These are phyloP conservation scores for Puntigrus tetrazona DNA, from an alignment of 2,113 vertebrate genomes.

Conservation along the genomic window DNA sequence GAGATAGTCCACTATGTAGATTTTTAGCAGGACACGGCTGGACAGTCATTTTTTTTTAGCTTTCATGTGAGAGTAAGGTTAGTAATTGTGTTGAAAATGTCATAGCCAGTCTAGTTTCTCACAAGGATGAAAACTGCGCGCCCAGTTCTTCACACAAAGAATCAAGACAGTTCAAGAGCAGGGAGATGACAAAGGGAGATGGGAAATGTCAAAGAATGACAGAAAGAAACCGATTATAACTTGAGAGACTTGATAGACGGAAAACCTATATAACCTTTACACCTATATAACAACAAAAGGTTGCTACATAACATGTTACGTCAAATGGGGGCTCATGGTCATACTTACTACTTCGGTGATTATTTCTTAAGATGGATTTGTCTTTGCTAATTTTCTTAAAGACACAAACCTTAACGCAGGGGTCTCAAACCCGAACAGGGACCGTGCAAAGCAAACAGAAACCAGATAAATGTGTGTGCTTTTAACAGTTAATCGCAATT, in stretches of 20 bases:
- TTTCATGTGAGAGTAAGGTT: neutral
- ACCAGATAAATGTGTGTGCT: neutral
- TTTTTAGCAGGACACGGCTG: neutral
- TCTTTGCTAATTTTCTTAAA: neutral
- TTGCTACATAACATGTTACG: neutral
- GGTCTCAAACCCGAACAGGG: neutral
- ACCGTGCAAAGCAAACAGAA: too few species aligned
- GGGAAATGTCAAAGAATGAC: neutral
- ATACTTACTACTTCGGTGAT: neutral
- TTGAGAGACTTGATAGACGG: neutral
- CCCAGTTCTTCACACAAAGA: neutral
- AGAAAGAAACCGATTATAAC: neutral
- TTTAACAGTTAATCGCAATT: too few species aligned
- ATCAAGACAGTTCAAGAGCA: neutral
- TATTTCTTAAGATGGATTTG: neutral
- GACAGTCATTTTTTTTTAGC: too few species aligned
- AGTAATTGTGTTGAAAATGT: slow-evolving; percentile 15
- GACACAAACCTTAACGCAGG: neutral
- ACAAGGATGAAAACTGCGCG: neutral
- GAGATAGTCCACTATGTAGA: neutral
- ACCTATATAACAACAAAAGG: neutral
- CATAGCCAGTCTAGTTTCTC: neutral
- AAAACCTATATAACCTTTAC: neutral
- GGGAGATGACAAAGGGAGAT: neutral
- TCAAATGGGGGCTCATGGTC: neutral